These are phyloP conservation scores for Diplazon laetatorius DNA, from an alignment of 2,888 invertebrate species.

Conservation along the genomic window DNA sequence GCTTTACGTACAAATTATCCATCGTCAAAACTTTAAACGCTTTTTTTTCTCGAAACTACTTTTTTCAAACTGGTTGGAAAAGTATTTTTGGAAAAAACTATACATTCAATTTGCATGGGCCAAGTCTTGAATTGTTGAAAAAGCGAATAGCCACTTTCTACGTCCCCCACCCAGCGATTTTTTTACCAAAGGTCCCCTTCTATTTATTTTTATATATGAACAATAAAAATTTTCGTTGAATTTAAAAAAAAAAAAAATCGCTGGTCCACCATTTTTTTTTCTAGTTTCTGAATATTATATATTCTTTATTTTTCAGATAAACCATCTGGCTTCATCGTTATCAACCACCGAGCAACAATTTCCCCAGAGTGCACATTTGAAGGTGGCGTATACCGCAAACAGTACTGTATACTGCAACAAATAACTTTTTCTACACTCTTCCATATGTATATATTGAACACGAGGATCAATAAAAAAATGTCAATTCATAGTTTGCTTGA, in stretches of 20 bases:
- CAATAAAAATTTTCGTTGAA: constrained; percentile 26
- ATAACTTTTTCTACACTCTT: constrained; percentile 28
- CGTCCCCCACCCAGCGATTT: no score
- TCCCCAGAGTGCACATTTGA: constrained; percentile 30
- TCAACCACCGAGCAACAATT: constrained; percentile 33
- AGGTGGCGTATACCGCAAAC: constrained; percentile 36
- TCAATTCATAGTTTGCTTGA: constrained; percentile 6
- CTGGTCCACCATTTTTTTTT: constrained; percentile 7
- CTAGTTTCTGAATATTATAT: background rate
- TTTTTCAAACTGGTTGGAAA: constrained; percentile 17
- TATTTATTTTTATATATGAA: constrained; percentile 6
- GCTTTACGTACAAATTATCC: no score
- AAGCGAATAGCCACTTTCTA: no score
- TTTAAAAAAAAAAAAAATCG: background rate
- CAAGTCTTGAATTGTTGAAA: constrained; percentile 8
- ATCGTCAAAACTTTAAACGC: no score
- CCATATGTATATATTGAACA: constrained; percentile 30
- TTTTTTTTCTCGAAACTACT: constrained; percentile 29
- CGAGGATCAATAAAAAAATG: constrained; percentile 1
- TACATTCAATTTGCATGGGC: constrained; percentile 16
- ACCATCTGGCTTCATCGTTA: constrained; percentile 39
- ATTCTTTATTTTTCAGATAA: constrained; percentile 39
- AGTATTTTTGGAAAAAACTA: constrained; percentile 20
- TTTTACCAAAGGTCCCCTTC: no score
- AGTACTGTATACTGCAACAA: constrained; percentile 7